A percentile compares a stretch with the other conserved stretches of the same genome.
These are phyloP conservation scores for Drosophila virilis DNA, from an alignment of 1,140 invertebrate species.

Conservation along the genomic window DNA sequence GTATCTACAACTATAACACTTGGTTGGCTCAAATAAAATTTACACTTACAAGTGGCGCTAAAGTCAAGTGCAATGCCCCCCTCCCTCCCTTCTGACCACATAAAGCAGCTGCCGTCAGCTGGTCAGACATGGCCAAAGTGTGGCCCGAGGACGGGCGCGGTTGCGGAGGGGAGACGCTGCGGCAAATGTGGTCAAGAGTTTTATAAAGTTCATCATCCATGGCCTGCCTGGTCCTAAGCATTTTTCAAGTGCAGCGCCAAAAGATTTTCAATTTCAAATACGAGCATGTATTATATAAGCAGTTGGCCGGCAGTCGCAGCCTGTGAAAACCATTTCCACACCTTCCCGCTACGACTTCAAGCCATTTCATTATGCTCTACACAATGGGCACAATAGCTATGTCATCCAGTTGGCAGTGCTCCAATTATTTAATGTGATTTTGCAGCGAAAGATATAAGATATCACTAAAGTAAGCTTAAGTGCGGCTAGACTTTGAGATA, in stretches of 20 bases:
- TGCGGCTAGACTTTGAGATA: too few relatives aligned
- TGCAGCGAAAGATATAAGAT: background rate
- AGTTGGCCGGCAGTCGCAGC: constrained; percentile 26
- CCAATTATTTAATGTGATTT: background rate
- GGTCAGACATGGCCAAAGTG: constrained; percentile 70
- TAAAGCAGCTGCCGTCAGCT: constrained; percentile 64
- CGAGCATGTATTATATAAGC: constrained; percentile 69
- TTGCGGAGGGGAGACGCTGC: constrained; percentile 29
- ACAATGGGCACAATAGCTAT: constrained; percentile 5
- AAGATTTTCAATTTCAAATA: constrained; percentile 81
- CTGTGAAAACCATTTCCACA: constrained; percentile 56
- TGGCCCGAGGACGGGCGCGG: constrained; percentile 2
- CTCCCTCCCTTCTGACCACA: too few relatives aligned
- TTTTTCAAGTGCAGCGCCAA: constrained; percentile 78
- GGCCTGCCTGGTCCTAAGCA: constrained; percentile 65
- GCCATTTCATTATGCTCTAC: constrained; percentile 41
- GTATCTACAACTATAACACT: constrained; percentile 49
- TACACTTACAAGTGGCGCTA: constrained; percentile 81
- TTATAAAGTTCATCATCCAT: constrained; percentile 78
- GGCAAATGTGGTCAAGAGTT: constrained; percentile 80
- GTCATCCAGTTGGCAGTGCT: constrained; percentile 12
- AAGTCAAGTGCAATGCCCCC: constrained; percentile 68
- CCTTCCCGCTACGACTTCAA: background rate
- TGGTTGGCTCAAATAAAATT: constrained; percentile 76
- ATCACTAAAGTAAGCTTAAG: background rate